Evolutionary conservation across 2,888 invertebrate species (phyloP).

Genomic region (Drosophila prostipennis): DNA sequence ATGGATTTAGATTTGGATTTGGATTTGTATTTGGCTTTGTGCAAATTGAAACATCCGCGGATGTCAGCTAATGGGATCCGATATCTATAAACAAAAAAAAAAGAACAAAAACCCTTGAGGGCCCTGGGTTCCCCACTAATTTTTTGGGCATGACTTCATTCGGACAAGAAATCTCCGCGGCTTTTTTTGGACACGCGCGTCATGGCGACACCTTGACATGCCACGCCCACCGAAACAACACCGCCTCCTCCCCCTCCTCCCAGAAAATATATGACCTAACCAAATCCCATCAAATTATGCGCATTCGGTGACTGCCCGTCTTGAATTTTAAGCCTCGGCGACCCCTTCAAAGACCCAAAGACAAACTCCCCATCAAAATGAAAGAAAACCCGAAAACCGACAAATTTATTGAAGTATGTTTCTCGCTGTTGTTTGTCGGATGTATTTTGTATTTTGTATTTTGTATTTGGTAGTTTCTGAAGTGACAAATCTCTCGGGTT

Average conservation of each 20-base stretch:
- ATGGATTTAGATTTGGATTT: constrained; percentile 20
- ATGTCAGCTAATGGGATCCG: constrained; percentile 34
- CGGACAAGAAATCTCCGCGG: constrained; percentile 19
- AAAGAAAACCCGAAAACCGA: constrained; percentile 27
- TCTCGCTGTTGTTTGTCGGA: constrained; percentile 19
- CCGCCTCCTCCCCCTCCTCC: neutral
- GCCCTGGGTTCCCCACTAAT: constrained; percentile 1
- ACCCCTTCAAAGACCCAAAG: neutral
- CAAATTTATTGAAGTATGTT: constrained; percentile 36
- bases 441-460: constrained; percentile 25
- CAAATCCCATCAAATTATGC: constrained; percentile 79
- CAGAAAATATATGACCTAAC: constrained; percentile 65
- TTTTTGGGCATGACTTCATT: constrained; percentile 42
- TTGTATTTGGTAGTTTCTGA: constrained; percentile 28
- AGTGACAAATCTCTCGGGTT: constrained; percentile 36
- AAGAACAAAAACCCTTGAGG: constrained; percentile 15
- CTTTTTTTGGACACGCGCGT: constrained; percentile 40
- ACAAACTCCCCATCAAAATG: neutral
- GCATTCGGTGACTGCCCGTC: constrained; percentile 66
- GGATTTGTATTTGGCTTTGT: constrained; percentile 17
- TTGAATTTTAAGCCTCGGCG: constrained; percentile 52
- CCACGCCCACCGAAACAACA: constrained; percentile 29
- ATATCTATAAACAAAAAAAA: constrained; percentile 20
- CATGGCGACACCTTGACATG: constrained; percentile 42
- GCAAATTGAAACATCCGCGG: constrained; percentile 52